Evolutionary conservation across 2,113 vertebrate species (phyloP), one percentile per base, ranked within the genome.

Genomic region (Xenopus laevis): DNA sequence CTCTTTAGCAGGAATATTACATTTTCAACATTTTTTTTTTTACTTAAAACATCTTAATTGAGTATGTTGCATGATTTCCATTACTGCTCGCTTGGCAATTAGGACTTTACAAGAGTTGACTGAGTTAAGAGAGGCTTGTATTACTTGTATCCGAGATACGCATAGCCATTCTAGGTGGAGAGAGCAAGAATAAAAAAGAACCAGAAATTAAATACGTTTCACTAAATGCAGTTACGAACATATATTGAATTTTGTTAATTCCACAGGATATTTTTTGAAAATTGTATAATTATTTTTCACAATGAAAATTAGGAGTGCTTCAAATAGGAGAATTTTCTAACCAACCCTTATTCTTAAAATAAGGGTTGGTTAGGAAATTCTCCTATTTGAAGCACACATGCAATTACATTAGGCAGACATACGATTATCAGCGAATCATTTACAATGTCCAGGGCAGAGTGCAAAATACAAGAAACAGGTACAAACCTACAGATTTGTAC

Each of bases 31-130:
- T 61, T 68, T 66, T 61, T 67, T 74, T 27, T 40, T 40, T 7
- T 66, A n/a, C 57, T 68, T 61, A 68, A 68, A 75, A 75, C 65
- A 75, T 62, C 46, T 75, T 75, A 75, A 75, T 75, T 75, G 73
- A 75, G 30, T 53, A 77, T 64, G 63, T 70, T 69, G 74, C 46
- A 55, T 50, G 61, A 68, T 75, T 68, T 45, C 65, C 52, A 65
- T 68, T 68, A 67, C 59, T 68, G 73, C 30, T 30, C 8, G 16
- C 18, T 40, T 58, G 4, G 55, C 17, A 20, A 58, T 58, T 58
- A 17, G 55, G 17, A 40, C 8, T 40, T 58, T 71, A 47, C 57
- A 53, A 59, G 12, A 64, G 71, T 27, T 46, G 13, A 40, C 16
- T 55, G 71, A 65, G 71, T 72, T 44, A 72, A 72, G 61, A 53